Conservation (phyloP, 2,797 vertebrate species). For the Xiphorhynchus erythropygius region DNA sequence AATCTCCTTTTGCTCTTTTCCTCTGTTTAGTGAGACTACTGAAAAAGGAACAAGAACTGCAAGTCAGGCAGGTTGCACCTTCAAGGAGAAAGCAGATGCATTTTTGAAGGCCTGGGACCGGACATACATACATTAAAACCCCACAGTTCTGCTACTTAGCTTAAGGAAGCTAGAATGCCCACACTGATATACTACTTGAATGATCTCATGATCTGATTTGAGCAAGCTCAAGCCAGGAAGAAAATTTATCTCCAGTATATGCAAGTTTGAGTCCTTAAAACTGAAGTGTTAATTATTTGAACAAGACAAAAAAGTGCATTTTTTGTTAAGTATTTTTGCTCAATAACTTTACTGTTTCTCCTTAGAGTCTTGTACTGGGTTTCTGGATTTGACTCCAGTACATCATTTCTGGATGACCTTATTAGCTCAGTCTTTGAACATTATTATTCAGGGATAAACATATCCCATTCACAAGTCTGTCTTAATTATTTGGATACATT, state of each 20-base stretch:
- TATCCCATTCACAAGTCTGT: background rate
- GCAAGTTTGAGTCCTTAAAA: constrained; percentile 36
- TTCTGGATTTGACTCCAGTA: background rate
- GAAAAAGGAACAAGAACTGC: background rate
- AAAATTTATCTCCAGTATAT: constrained; percentile 14
- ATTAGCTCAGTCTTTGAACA: background rate
- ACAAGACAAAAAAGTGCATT: constrained; percentile 16
- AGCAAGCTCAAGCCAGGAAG: constrained; percentile 28
- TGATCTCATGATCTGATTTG: constrained; percentile 27
- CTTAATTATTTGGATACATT: background rate
- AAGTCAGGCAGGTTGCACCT: background rate
- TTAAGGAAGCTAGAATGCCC: background rate
- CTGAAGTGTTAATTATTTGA: constrained; percentile 48
- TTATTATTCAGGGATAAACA: background rate
- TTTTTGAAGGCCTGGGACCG: background rate
- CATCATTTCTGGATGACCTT: background rate
- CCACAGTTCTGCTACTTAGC: background rate
- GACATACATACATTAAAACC: background rate
- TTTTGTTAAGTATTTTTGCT: background rate
- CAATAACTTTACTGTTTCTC: background rate
- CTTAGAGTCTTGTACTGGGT: background rate
- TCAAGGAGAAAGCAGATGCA: background rate
- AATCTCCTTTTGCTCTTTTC: background rate
- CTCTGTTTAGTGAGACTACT: background rate
- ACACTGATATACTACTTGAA: background rate